phyloP scores from a whole-genome alignment of 2,888 invertebrate genomes.

The Agrochola macilenta region DNA sequence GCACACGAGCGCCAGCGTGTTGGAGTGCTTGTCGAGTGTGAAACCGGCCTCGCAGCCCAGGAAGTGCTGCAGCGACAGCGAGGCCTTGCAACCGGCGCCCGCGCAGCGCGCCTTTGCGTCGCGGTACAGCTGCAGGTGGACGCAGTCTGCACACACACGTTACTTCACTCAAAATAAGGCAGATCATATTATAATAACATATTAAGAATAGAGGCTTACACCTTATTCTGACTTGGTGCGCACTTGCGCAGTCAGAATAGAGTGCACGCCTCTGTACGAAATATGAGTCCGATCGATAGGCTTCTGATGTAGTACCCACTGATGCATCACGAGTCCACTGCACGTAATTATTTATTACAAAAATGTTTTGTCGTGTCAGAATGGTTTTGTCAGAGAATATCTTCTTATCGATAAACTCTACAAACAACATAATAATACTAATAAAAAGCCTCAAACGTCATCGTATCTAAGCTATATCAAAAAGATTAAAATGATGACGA shows the following conservation, averaged over 20 bases:
- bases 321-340: no score
- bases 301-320: not conserved
- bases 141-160: constrained; percentile 92
- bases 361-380: not conserved
- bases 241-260: not conserved
- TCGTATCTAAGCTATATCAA: not conserved
- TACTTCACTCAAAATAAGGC: not conserved
- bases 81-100: constrained; percentile 93
- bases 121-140: constrained; percentile 96
- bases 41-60: constrained; percentile 96
- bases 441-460: not conserved
- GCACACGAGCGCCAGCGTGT: constrained; percentile 97
- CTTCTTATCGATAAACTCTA: not conserved
- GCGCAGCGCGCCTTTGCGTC: constrained; percentile 93
- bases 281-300: not conserved
- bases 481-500: not conserved
- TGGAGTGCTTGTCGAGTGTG: constrained; percentile 97
- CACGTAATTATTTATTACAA: not conserved
- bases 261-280: not conserved
- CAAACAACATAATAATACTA: not conserved
- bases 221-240: not conserved
- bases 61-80: constrained; percentile 95
- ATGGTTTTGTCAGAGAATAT: not conserved
- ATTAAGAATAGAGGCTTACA: no score
- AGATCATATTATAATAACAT: not conserved